phyloP scores from a whole-genome alignment of 2,888 invertebrate species.

The Anarsia innoxiella region DNA sequence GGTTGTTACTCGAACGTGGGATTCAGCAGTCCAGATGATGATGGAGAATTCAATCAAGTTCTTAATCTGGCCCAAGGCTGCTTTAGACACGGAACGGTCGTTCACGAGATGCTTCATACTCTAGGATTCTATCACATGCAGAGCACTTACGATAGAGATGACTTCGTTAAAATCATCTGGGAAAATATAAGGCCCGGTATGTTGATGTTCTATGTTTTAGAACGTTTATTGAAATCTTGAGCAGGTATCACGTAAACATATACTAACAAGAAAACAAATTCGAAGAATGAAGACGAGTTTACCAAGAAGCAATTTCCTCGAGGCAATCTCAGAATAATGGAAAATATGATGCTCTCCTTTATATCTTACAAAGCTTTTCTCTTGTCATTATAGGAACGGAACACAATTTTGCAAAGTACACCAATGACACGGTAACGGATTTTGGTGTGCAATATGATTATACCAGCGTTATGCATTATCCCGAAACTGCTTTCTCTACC shows the following conservation, averaged over 20 bases:
- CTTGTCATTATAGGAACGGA: slow-evolving; percentile 3
- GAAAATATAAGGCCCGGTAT: slow-evolving; percentile 78
- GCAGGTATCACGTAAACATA: too few relatives aligned
- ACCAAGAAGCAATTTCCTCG: too few relatives aligned
- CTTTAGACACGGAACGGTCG: slow-evolving; percentile 77
- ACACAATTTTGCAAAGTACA: slow-evolving; percentile 80
- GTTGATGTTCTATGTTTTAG: too few relatives aligned
- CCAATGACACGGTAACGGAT: slow-evolving; percentile 76
- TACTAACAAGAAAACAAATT: too few relatives aligned
- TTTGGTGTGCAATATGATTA: slow-evolving; percentile 82
- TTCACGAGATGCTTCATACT: slow-evolving; percentile 87
- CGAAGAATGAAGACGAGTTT: too few relatives aligned
- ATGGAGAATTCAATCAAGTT: slow-evolving; percentile 46
- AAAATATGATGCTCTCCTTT: too few relatives aligned
- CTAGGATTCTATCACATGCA: slow-evolving; percentile 91
- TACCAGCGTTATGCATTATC: slow-evolving; percentile 83
- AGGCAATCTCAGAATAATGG: too few relatives aligned
- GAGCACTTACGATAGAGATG: slow-evolving; percentile 84
- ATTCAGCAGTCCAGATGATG: slow-evolving; percentile 31
- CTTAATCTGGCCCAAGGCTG: slow-evolving; percentile 74
- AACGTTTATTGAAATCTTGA: too few relatives aligned
- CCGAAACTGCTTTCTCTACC: slow-evolving; percentile 79
- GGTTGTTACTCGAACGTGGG: slow-evolving; percentile 70
- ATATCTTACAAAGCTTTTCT: too few relatives aligned
- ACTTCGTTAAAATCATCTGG: slow-evolving; percentile 83